Conservation (phyloP, 2,888 invertebrate species). For the Pegoplata infirma region DNA sequence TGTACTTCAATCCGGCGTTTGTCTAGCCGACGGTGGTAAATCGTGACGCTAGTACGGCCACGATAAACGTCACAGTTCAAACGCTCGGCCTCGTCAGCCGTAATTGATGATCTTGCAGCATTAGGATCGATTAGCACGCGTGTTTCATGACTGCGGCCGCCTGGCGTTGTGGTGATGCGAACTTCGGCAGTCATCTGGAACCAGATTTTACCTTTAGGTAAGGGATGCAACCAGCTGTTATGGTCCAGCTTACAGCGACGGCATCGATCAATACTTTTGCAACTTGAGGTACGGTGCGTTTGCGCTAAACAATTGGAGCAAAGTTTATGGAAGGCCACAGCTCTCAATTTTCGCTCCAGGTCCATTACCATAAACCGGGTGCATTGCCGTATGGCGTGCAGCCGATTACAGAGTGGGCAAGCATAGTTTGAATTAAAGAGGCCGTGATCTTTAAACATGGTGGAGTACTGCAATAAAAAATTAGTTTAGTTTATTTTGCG, state of each 20-base stretch:
- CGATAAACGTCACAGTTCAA: neutral
- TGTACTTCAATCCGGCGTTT: no score
- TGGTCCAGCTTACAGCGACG: neutral
- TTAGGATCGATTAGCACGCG: neutral
- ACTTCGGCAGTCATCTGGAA: neutral
- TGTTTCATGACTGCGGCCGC: neutral
- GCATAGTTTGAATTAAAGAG: neutral
- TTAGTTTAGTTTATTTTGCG: no score
- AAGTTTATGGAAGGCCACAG: neutral
- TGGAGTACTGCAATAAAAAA: neutral
- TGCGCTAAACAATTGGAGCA: slow-evolving; percentile 9
- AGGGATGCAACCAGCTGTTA: neutral
- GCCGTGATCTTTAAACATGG: no score
- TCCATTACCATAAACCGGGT: neutral
- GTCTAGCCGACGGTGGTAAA: neutral
- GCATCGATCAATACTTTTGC: neutral
- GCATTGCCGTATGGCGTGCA: neutral
- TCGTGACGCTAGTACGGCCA: neutral
- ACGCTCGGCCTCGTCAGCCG: neutral
- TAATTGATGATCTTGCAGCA: neutral
- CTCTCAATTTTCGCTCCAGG: neutral
- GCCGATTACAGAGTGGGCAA: neutral
- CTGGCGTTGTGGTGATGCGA: neutral
- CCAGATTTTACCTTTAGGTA: neutral
- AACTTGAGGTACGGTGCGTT: neutral